Conservation (phyloP, 2,888 invertebrate species). For the Mimas tiliae region DNA sequence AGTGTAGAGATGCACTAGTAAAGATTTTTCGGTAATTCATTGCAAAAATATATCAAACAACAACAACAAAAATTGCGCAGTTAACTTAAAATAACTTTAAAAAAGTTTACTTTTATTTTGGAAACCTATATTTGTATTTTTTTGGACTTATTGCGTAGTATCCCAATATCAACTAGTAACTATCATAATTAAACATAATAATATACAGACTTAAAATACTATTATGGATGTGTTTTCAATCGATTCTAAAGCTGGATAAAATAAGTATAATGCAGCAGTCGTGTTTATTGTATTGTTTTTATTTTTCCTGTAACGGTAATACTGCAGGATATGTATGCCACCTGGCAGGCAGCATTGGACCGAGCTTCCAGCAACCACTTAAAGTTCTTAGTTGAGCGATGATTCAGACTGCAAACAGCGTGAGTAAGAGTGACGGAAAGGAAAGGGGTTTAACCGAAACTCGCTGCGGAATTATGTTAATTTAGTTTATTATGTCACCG, state of each 20-base stretch:
- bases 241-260: not conserved
- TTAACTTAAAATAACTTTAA: too few relatives aligned
- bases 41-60: too few relatives aligned
- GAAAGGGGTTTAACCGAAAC: constrained; percentile 64
- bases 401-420: constrained; percentile 48
- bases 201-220: too few relatives aligned
- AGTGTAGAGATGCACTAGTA: too few relatives aligned
- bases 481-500: constrained; percentile 82
- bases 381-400: constrained; percentile 47
- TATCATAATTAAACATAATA: too few relatives aligned
- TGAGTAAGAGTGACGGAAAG: constrained; percentile 71
- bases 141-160: too few relatives aligned
- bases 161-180: too few relatives aligned
- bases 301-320: constrained; percentile 31
- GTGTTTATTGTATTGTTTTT: not conserved
- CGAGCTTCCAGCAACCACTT: constrained; percentile 35
- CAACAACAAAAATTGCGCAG: too few relatives aligned
- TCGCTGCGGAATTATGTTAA: constrained; percentile 71
- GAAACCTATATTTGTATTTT: too few relatives aligned
- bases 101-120: too few relatives aligned
- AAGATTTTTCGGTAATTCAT: too few relatives aligned
- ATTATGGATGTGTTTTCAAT: too few relatives aligned
- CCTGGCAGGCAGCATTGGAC: not conserved
- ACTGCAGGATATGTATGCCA: constrained; percentile 23
- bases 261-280: not conserved